Base-by-base conservation (phyloP, 2,888 invertebrate genomes). In the Agrypnus murinus region DNA sequence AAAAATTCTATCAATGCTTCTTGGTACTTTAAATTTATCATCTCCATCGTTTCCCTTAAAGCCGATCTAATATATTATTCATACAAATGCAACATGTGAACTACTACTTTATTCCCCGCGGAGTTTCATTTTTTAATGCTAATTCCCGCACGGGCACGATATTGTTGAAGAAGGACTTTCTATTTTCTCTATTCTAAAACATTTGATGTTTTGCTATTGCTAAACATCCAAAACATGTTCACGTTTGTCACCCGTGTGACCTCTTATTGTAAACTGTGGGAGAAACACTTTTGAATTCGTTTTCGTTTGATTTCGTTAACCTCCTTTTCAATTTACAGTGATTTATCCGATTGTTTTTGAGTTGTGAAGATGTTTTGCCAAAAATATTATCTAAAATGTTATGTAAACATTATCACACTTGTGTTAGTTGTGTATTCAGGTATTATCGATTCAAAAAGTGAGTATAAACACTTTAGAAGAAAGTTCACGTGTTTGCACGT, bases 161-260 rank as follows among this genome's bases (percentile, higher is more conserved):
- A 25, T 48, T 48, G 25, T 19, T 12, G 55, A 25, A 25, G 25
- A 25, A 25, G 25, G 32, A 55, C 55, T 55, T 55, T 53, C 53
- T 53, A 53, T 53, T 53, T 53, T 55, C 55, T 55, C 55, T 55
- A 34, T 55, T 55, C 55, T 32, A 55, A 34, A 32, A 7, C 34
- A 12, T 36, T 55, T 55, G 34, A 55, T 55, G 55, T 55, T 34
- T 32, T 9, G 31, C 14, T 12, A 55, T 55, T 55, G 55, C 36
- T 36, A 15, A 55, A 55, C 55, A 55, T 55, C 50, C 14, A 50
- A 25, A 25, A 50, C 50, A 50, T n/a, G 50, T 14, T 25, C 55
- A 55, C 55, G 55, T 55, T 25, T 55, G 55, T 55, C 55, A 55
- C 55, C 55, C 32, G 34, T 14, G 32, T 55, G 55, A 55, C 55